Evolutionary conservation across 2,113 vertebrate species (phyloP).

Genomic region (Uria aalge): DNA sequence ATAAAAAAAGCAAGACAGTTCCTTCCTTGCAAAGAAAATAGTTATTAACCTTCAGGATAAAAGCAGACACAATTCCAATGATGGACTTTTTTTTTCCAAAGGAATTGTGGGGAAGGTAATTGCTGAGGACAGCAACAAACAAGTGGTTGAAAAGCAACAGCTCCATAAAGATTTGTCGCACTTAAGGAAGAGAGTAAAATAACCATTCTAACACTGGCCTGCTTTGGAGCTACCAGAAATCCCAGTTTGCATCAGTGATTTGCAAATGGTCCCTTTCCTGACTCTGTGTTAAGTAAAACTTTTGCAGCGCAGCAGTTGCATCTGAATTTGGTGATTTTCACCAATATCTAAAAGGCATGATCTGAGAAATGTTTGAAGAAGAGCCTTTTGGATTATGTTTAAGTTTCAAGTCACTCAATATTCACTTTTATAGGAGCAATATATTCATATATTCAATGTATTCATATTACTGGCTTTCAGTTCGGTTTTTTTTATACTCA

Average conservation of each 20-base stretch:
- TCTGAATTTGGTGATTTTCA: constrained; percentile 7
- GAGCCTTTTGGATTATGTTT: not conserved
- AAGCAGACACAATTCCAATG: not conserved
- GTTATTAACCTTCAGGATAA: constrained; percentile 60
- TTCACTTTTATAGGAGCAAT: not conserved
- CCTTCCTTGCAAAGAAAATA: constrained; percentile 47
- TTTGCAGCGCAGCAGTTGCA: not conserved
- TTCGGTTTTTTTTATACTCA: constrained; percentile 10
- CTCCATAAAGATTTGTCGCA: not conserved
- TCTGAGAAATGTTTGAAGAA: constrained; percentile 12
- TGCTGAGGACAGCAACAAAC: not conserved
- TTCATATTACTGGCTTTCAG: not conserved
- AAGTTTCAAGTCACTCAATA: not conserved
- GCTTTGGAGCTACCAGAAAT: not conserved
- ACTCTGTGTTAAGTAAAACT: not conserved
- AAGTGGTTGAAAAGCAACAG: not conserved
- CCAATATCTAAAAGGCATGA: not conserved
- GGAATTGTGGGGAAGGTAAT: not conserved
- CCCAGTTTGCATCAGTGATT: not conserved
- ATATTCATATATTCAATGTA: constrained; percentile 5
- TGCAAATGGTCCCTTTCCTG: not conserved
- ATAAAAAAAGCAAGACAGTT: not conserved
- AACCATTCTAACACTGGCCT: not conserved
- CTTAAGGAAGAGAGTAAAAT: not conserved
- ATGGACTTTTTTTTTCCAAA: not conserved